Evolutionary conservation across 2,113 vertebrate genomes (phyloP).

Genomic region (Ranitomeya variabilis): DNA sequence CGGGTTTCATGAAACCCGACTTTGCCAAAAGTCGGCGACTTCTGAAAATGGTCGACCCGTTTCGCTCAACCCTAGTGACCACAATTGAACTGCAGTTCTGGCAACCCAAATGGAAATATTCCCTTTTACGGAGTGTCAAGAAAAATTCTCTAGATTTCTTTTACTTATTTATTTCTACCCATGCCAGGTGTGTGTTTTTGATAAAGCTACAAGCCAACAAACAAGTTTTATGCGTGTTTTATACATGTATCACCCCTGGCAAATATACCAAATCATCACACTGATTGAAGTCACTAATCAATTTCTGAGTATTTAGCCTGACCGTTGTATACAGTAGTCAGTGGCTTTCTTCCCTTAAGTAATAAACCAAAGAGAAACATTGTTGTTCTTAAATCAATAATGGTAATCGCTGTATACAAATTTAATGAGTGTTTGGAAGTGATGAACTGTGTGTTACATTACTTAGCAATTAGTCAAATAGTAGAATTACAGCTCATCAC

Average conservation of each 20-base stretch:
- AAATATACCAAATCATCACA: background rate
- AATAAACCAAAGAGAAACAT: background rate
- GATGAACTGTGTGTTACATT: conserved; percentile 6
- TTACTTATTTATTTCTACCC: no score
- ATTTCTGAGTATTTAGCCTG: background rate
- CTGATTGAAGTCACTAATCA: background rate
- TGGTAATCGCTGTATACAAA: conserved; percentile 28
- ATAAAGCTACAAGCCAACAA: background rate
- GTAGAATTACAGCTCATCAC: background rate
- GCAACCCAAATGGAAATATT: no score
- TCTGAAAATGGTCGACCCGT: no score
- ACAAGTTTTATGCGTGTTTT: background rate
- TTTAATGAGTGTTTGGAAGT: conserved; percentile 27
- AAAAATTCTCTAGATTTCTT: no score
- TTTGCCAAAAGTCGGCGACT: no score
- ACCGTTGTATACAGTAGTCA: background rate
- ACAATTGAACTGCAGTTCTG: no score
- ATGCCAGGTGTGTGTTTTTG: no score
- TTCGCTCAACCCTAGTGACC: no score
- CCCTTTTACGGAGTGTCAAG: no score
- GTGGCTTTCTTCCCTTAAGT: background rate
- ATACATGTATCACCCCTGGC: background rate
- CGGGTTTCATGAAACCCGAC: no score
- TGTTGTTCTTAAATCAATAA: conserved; percentile 19
- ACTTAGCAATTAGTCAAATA: background rate